phyloP scores from a whole-genome alignment of 2,888 invertebrate genomes.

The Dendrolimus houi region DNA sequence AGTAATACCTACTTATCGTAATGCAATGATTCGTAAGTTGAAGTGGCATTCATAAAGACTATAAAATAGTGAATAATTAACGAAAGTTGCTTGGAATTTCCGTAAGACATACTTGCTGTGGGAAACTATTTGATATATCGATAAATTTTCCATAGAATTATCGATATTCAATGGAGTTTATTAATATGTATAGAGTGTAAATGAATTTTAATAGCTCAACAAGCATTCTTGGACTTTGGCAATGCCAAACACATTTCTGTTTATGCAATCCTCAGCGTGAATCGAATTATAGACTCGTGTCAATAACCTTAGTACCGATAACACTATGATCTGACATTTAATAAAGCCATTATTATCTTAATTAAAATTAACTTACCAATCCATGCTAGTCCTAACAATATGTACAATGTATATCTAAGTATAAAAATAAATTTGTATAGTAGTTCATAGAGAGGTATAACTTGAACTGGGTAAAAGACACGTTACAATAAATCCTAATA shows the following conservation, averaged over 20 bases:
- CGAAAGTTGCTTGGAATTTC: background rate
- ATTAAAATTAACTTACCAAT: no score
- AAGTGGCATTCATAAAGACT: background rate
- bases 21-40: background rate
- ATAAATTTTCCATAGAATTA: background rate
- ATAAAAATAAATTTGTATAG: no score
- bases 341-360: no score
- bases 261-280: no score
- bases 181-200: constrained; percentile 17
- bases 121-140: background rate
- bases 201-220: constrained; percentile 11
- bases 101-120: background rate
- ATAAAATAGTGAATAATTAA: background rate
- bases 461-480: no score
- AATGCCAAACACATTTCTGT: background rate
- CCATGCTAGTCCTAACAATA: no score
- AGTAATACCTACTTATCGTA: background rate
- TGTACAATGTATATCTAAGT: no score
- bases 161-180: constrained; percentile 11
- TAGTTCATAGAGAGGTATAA: no score
- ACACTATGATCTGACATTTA: no score
- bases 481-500: no score
- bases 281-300: no score
- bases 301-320: no score
- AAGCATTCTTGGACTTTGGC: background rate